These are phyloP conservation scores for Drosophila lacertosa DNA, from an alignment of 1,140 invertebrate genomes.

Conservation along the genomic window DNA sequence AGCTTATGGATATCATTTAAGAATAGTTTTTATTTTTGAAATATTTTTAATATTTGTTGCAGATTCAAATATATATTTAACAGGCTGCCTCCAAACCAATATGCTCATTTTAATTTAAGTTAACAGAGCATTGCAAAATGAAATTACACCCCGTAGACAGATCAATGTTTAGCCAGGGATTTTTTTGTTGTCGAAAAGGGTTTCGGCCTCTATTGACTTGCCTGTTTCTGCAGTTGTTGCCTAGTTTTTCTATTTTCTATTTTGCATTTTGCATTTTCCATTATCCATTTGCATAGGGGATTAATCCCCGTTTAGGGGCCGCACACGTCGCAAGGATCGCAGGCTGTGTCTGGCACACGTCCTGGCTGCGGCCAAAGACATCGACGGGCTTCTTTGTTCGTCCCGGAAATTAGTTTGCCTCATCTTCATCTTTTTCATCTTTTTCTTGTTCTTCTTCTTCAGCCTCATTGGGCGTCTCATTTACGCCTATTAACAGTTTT, in stretches of 20 bases:
- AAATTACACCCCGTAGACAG: constrained; percentile 52
- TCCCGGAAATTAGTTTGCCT: constrained; percentile 70
- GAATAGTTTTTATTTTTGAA: no score
- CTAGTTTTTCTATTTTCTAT: constrained; percentile 42
- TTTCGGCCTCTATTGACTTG: constrained; percentile 50
- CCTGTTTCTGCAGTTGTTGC: constrained; percentile 39
- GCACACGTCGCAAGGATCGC: constrained; percentile 68
- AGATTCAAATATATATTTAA: no score
- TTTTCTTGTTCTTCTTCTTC: background rate
- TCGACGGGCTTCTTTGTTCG: constrained; percentile 37
- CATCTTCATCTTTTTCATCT: background rate
- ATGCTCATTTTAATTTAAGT: no score
- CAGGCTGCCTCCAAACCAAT: no score
- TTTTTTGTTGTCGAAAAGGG: constrained; percentile 66
- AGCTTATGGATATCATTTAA: no score
- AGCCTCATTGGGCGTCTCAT: constrained; percentile 73
- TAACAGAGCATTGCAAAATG: constrained; percentile 3
- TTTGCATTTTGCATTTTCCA: no score
- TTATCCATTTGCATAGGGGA: constrained; percentile 54
- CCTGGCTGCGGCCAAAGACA: constrained; percentile 31
- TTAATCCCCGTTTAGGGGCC: constrained; percentile 68
- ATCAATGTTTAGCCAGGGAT: constrained; percentile 30
- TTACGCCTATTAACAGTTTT: constrained; percentile 73
- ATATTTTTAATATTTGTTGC: no score
- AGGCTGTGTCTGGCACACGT: constrained; percentile 74